Evolutionary conservation across 1,140 invertebrate species (phyloP).

Genomic region (Drosophila tristis): DNA sequence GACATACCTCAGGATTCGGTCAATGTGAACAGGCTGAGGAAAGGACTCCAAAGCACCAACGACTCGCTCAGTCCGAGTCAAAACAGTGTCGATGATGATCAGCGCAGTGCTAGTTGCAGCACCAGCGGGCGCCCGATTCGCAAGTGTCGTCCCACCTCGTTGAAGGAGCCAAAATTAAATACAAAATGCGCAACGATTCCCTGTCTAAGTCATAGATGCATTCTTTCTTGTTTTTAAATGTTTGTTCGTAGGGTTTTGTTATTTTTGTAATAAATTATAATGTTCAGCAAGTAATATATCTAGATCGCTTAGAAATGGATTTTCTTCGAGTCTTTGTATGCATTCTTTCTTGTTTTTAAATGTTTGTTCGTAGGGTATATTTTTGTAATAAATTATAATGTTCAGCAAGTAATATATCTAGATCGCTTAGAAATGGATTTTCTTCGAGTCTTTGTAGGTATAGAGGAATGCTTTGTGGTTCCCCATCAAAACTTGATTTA

Average conservation of each 20-base stretch:
- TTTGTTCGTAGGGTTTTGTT: too few relatives aligned
- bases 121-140: conserved; percentile 29
- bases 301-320: too few relatives aligned
- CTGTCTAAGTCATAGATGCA: too few relatives aligned
- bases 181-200: conserved; percentile 40
- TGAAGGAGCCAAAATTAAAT: conserved; percentile 36
- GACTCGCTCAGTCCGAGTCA: too few relatives aligned
- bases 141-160: conserved; percentile 41
- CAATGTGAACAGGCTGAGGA: background rate
- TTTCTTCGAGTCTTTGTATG: too few relatives aligned
- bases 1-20: background rate
- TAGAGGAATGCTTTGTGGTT: too few relatives aligned
- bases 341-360: background rate
- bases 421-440: too few relatives aligned
- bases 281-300: too few relatives aligned
- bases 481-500: too few relatives aligned
- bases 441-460: background rate
- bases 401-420: background rate
- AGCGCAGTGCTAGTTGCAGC: background rate
- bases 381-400: background rate
- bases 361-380: too few relatives aligned
- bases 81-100: background rate
- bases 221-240: too few relatives aligned
- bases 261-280: too few relatives aligned
- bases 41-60: background rate